Conservation (phyloP, 2,888 invertebrate species). For the Salpingus planirostris region DNA sequence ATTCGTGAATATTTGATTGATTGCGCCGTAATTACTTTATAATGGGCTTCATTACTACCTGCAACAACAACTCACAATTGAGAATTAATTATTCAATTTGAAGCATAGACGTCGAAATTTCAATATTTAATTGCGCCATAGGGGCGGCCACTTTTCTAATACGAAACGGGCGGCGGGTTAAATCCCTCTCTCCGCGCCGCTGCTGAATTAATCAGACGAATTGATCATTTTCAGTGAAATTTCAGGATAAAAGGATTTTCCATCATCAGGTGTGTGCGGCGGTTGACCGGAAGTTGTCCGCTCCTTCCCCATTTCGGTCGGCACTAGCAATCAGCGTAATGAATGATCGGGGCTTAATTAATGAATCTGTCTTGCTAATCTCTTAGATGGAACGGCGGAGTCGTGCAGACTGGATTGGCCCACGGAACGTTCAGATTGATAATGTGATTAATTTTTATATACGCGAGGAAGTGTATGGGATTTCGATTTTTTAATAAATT, state of each 20-base stretch:
- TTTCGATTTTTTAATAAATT: conserved; percentile 39
- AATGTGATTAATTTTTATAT: conserved; percentile 45
- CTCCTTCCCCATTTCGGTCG: too few species aligned
- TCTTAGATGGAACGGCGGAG: conserved; percentile 43
- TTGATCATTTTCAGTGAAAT: too few species aligned
- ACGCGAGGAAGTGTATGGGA: conserved; percentile 21
- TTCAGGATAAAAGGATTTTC: too few species aligned
- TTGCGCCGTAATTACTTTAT: conserved; percentile 11
- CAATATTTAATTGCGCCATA: conserved; percentile 10
- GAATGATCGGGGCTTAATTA: conserved; percentile 44
- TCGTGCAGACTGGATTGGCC: conserved; percentile 37
- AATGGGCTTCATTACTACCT: conserved; percentile 8
- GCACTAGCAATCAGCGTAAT: conserved; percentile 41
- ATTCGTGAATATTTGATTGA: conserved; percentile 12
- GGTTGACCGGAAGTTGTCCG: too few species aligned
- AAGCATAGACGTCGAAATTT: conserved; percentile 4
- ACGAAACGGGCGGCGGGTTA: too few species aligned
- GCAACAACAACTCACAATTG: not conserved
- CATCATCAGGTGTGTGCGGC: too few species aligned
- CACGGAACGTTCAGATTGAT: conserved; percentile 40
- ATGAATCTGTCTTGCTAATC: conserved; percentile 46
- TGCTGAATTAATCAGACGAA: too few species aligned
- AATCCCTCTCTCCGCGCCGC: too few species aligned
- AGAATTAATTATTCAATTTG: conserved; percentile 7
- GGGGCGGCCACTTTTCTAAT: too few species aligned